A percentile compares a stretch with the other conserved stretches of the same genome.
These are phyloP conservation scores for Rhagium mordax DNA, from an alignment of 2,888 invertebrate genomes.

Conservation along the genomic window DNA sequence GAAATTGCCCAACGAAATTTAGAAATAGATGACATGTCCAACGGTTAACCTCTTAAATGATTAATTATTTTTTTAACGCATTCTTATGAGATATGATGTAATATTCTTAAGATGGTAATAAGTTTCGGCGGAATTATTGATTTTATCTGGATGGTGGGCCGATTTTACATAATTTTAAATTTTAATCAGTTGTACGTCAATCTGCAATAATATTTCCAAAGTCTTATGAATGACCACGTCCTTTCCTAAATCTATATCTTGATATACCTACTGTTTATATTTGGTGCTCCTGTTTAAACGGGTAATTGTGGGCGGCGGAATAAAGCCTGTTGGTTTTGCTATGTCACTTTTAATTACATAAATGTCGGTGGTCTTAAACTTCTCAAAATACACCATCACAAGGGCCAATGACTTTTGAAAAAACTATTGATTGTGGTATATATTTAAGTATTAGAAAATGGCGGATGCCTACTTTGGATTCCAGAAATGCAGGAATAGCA, in stretches of 20 bases:
- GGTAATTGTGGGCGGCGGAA: constrained; percentile 5
- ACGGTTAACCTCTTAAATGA: constrained; percentile 16
- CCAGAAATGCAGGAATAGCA: no score
- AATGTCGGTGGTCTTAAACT: not conserved
- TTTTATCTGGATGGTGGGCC: constrained; percentile 21
- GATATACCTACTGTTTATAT: constrained; percentile 14
- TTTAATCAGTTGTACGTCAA: constrained; percentile 20
- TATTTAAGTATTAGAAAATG: no score
- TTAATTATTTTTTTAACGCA: constrained; percentile 21
- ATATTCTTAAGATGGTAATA: constrained; percentile 9
- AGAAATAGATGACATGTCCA: constrained; percentile 16
- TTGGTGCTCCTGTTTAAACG: not conserved
- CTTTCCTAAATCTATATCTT: constrained; percentile 17
- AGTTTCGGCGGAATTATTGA: constrained; percentile 12
- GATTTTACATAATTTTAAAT: constrained; percentile 29
- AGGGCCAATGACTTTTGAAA: no score
- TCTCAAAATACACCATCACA: no score
- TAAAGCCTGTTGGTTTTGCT: not conserved
- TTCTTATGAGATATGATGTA: constrained; percentile 17
- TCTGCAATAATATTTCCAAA: not conserved
- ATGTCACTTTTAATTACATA: not conserved
- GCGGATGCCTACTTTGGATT: no score
- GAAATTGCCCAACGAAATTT: constrained; percentile 8
- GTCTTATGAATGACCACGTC: constrained; percentile 7
- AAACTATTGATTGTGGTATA: no score